Conservation (phyloP, 2,797 vertebrate species). For the Cephalopachus bancanus region DNA sequence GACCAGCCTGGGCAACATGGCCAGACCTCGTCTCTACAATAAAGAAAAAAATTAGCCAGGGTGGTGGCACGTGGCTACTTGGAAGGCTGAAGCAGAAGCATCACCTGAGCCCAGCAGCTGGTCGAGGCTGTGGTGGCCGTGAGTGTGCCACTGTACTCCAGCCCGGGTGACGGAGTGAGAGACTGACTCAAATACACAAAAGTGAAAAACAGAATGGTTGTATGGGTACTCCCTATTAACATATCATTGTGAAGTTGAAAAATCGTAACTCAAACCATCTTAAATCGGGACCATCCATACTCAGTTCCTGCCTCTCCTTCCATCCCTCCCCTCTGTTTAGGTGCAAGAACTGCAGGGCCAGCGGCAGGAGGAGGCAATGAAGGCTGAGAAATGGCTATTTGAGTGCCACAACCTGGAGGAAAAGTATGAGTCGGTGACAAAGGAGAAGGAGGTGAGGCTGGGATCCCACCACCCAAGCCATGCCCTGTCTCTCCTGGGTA, state of each 20-base stretch:
- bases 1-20: neutral
- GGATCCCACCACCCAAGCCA: neutral
- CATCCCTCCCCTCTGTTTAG: slow-evolving; percentile 83
- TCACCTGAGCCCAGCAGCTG: neutral
- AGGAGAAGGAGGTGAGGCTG: slow-evolving; percentile 95
- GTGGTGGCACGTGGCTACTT: neutral
- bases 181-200: no score
- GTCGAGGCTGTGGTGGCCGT: neutral
- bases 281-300: neutral
- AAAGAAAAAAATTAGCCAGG: neutral
- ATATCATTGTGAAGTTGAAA: neutral
- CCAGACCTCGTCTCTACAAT: neutral
- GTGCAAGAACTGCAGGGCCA: slow-evolving; percentile 93
- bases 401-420: slow-evolving; percentile 95
- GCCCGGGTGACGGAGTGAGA: no score
- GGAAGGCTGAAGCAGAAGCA: neutral
- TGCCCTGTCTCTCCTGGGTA: neutral
- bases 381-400: slow-evolving; percentile 96
- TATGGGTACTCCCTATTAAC: neutral
- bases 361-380: slow-evolving; percentile 93
- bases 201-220: neutral
- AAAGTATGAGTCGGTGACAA: slow-evolving; percentile 92
- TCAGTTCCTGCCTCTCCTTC: neutral
- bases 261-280: neutral
- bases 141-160: no score